A percentile compares a stretch with the other conserved stretches of the same genome.
Conservation (phyloP, 2,888 invertebrate species). For the Asteroscopus sphinx region DNA sequence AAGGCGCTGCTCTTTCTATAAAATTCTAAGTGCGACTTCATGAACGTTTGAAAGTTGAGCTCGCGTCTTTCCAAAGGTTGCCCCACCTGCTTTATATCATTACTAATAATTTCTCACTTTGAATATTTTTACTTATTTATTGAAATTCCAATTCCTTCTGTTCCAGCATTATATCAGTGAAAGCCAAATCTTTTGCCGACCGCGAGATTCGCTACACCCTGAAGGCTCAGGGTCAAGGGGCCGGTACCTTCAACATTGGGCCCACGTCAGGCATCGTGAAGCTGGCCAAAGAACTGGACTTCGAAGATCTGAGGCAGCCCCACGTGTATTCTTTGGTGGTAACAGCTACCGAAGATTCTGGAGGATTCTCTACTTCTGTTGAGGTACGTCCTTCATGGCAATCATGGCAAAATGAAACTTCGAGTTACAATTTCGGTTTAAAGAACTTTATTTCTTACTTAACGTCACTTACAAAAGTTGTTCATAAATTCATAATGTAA, state of each 20-base stretch:
- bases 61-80: too few relatives aligned
- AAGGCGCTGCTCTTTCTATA: too few relatives aligned
- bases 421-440: too few relatives aligned
- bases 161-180: conserved; percentile 98
- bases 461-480: too few relatives aligned
- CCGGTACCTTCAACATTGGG: conserved; percentile 98
- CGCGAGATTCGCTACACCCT: conserved; percentile 98
- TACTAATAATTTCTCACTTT: too few relatives aligned
- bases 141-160: conserved; percentile 27
- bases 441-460: too few relatives aligned
- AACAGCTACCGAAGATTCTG: conserved; percentile 99
- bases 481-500: too few relatives aligned
- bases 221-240: conserved; percentile 97
- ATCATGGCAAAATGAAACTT: too few relatives aligned
- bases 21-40: too few relatives aligned
- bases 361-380: conserved; percentile 98
- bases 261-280: conserved; percentile 98
- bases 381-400: conserved; percentile 95
- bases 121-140: background rate
- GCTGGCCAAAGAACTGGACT: conserved; percentile 98
- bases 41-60: too few relatives aligned
- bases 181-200: conserved; percentile 99
- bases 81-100: too few relatives aligned
- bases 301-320: conserved; percentile 98
- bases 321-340: conserved; percentile 98